Conservation (phyloP, 2,113 vertebrate genomes). For the Candoia aspera region DNA sequence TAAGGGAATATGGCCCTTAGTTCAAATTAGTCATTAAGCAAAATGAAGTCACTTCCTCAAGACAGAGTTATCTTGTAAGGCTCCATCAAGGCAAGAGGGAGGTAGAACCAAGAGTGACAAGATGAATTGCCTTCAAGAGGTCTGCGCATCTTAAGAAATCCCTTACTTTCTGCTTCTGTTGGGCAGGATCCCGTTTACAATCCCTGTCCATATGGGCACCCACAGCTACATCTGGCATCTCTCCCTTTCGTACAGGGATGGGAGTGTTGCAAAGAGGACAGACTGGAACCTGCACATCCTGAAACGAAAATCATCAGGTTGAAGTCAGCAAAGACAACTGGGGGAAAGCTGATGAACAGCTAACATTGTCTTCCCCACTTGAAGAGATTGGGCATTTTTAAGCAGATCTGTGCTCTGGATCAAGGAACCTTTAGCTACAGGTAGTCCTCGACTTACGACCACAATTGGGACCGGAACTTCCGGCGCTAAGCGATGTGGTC, state of each 20-base stretch:
- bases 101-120: neutral
- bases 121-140: neutral
- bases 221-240: conserved; percentile 87
- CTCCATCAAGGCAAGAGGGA: neutral
- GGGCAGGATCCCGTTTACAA: conserved; percentile 81
- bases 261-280: conserved; percentile 88
- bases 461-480: no score
- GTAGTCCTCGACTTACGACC: no score
- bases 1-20: neutral
- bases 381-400: neutral
- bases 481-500: no score
- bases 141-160: neutral
- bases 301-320: no score
- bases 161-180: conserved; percentile 83
- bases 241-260: conserved; percentile 84
- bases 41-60: neutral
- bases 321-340: neutral
- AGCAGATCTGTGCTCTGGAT: no score
- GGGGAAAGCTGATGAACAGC: neutral
- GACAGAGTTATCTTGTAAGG: neutral
- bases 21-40: neutral
- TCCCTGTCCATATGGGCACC: conserved; percentile 88
- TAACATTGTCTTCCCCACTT: neutral
- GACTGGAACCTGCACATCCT: conserved; percentile 92
- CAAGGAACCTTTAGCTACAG: neutral